Conservation (phyloP, 2,113 vertebrate genomes). For the Noctilio leporinus region DNA sequence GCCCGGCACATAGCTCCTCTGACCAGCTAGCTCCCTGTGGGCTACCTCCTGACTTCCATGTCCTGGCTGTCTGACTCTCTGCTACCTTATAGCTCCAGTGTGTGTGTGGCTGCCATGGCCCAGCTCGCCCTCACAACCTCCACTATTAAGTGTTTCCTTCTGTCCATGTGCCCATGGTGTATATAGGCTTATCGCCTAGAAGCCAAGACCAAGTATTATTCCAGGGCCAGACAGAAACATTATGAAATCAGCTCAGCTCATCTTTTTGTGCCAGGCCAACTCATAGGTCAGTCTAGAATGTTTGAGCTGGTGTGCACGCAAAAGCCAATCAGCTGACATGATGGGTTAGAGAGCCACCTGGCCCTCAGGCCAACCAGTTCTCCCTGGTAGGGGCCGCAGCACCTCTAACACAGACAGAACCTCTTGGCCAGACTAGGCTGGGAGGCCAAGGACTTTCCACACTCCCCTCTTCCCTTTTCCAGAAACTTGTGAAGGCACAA, state of each 20-base stretch:
- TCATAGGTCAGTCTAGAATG: not conserved
- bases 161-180: not conserved
- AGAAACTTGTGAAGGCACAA: not conserved
- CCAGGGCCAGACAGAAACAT: not conserved
- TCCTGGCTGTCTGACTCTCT: not conserved
- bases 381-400: not conserved
- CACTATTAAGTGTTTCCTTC: not conserved
- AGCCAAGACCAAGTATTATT: not conserved
- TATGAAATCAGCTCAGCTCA: not conserved
- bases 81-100: not conserved
- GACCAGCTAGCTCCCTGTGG: not conserved
- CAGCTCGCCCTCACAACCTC: not conserved
- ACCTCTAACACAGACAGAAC: not conserved
- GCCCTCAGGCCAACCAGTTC: not conserved
- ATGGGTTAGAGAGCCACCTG: not conserved
- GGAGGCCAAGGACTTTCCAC: too few species aligned
- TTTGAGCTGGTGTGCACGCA: not conserved
- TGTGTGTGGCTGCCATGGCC: not conserved
- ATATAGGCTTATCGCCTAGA: too few species aligned
- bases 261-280: not conserved
- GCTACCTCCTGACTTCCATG: not conserved
- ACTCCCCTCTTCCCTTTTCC: not conserved
- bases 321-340: not conserved
- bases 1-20: not conserved
- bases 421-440: not conserved